A percentile compares a stretch with the other conserved stretches of the same genome.
These are phyloP conservation scores for Acanthacorydalis orientalis DNA, from an alignment of 2,888 invertebrate species.

Conservation along the genomic window DNA sequence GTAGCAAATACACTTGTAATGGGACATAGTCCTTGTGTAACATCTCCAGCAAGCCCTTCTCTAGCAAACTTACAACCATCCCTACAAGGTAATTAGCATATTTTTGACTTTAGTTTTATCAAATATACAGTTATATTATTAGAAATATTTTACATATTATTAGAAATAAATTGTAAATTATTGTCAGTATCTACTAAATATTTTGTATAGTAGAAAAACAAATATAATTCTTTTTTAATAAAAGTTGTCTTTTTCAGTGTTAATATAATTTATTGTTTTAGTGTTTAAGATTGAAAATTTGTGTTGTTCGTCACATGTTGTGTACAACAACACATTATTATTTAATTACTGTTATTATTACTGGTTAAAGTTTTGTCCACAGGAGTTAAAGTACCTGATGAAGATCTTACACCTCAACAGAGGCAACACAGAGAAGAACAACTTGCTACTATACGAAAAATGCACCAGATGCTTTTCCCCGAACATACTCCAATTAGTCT, in stretches of 20 bases:
- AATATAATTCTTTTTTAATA: too few relatives aligned
- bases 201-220: too few relatives aligned
- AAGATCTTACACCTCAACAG: conserved; percentile 91
- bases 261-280: too few relatives aligned
- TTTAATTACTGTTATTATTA: conserved; percentile 1
- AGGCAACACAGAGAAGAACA: conserved; percentile 87
- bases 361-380: conserved; percentile 8
- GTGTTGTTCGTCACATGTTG: too few relatives aligned
- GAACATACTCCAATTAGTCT: conserved; percentile 38
- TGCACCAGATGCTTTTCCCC: conserved; percentile 85
- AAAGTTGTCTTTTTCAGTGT: too few relatives aligned
- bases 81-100: conserved; percentile 29
- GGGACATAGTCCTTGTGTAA: conserved; percentile 24
- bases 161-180: too few relatives aligned
- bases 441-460: conserved; percentile 76
- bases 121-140: conserved; percentile 1
- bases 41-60: conserved; percentile 32
- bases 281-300: too few relatives aligned
- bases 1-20: conserved; percentile 9
- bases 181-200: too few relatives aligned
- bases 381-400: conserved; percentile 85
- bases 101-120: conserved; percentile 4
- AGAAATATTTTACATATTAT: too few relatives aligned
- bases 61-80: conserved; percentile 38
- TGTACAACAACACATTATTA: neutral